Percentiles rank a stretch among this genome's conserved stretches.
Evolutionary conservation across 2,888 invertebrate genomes (phyloP).

Genomic region (Apotomis capreana): DNA sequence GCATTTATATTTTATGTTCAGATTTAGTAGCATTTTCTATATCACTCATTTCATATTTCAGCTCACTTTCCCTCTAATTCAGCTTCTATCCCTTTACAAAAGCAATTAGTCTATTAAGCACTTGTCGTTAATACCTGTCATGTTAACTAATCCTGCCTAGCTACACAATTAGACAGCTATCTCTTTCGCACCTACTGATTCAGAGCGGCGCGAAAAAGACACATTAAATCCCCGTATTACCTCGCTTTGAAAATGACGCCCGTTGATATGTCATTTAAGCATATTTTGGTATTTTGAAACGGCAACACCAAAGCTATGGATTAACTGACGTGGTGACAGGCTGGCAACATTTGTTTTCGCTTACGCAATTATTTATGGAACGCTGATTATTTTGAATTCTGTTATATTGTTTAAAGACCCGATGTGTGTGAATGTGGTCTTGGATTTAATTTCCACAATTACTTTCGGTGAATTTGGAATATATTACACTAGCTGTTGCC

Average conservation of each 20-base stretch:
- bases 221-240: slow-evolving; percentile 35
- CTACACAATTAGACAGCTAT: slow-evolving; percentile 10
- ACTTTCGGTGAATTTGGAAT: too few relatives aligned
- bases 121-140: slow-evolving; percentile 16
- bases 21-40: too few relatives aligned
- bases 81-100: not conserved
- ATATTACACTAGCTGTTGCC: too few relatives aligned
- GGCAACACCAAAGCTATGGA: slow-evolving; percentile 56
- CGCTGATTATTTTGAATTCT: slow-evolving; percentile 7
- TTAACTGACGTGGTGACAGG: slow-evolving; percentile 56
- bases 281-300: slow-evolving; percentile 48
- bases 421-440: not conserved
- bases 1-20: too few relatives aligned
- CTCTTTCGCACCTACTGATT: slow-evolving; percentile 24
- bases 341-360: slow-evolving; percentile 54
- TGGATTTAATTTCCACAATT: not conserved
- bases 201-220: slow-evolving; percentile 30
- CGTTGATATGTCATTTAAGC: slow-evolving; percentile 45
- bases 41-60: too few relatives aligned
- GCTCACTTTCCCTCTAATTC: not conserved
- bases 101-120: slow-evolving; percentile 25
- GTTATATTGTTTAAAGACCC: slow-evolving; percentile 4
- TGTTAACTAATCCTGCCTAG: slow-evolving; percentile 22
- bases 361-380: slow-evolving; percentile 26
- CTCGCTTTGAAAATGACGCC: slow-evolving; percentile 44